Conservation (phyloP, 2,113 vertebrate genomes). For the Amphilophus citrinellus region DNA sequence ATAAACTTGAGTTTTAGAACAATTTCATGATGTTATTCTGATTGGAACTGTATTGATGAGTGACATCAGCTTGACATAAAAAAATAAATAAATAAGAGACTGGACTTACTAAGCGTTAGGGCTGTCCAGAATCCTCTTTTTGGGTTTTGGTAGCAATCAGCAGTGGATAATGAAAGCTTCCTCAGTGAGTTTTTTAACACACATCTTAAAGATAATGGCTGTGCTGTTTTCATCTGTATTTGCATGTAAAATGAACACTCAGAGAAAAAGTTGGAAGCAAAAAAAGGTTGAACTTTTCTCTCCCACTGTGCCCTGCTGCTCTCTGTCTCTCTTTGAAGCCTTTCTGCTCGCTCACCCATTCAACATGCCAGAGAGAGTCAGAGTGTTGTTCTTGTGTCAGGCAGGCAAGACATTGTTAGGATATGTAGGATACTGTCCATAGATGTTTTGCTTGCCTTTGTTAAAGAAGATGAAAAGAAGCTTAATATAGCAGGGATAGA, state of each 20-base stretch:
- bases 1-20: neutral
- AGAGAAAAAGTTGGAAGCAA: neutral
- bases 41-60: neutral
- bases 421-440: neutral
- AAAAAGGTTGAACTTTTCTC: neutral
- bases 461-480: neutral
- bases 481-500: neutral
- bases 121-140: neutral
- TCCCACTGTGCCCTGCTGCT: neutral
- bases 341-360: neutral
- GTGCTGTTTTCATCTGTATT: neutral
- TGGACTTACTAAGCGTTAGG: neutral
- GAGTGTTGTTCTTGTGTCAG: neutral
- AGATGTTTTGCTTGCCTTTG: too few species aligned
- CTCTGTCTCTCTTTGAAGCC: neutral
- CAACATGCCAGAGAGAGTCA: neutral
- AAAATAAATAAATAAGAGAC: neutral
- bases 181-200: neutral
- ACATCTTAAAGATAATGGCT: conserved; percentile 2
- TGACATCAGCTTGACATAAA: neutral
- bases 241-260: neutral
- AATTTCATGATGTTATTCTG: neutral
- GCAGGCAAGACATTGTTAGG: neutral
- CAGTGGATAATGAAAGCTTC: neutral
- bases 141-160: too few species aligned